Evolutionary conservation across 2,113 vertebrate genomes (phyloP).

Genomic region (Menidia beryllina): DNA sequence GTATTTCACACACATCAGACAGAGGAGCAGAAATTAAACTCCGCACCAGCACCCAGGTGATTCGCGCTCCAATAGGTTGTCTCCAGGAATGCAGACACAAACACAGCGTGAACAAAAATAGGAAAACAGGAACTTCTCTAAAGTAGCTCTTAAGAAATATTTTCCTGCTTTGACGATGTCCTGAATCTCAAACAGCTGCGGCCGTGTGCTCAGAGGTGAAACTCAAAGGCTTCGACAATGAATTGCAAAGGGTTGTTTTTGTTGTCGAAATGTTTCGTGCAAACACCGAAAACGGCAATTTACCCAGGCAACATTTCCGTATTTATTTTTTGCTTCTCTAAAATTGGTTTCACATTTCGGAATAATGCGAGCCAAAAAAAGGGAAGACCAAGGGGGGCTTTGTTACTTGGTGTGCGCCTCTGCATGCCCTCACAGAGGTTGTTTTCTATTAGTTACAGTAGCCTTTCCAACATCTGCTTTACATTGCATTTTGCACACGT

Average conservation of each 20-base stretch:
- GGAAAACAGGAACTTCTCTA: too few relatives aligned
- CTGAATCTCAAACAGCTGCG: background rate
- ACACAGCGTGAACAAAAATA: too few relatives aligned
- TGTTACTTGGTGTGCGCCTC: constrained; percentile 17
- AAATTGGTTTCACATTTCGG: background rate
- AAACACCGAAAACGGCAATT: background rate
- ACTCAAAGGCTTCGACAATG: too few relatives aligned
- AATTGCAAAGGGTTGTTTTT: background rate
- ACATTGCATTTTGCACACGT: constrained; percentile 28
- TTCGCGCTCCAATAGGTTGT: background rate
- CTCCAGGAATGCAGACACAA: background rate
- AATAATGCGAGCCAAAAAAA: background rate
- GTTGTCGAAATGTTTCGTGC: background rate
- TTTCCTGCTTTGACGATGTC: background rate
- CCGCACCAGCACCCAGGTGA: too few relatives aligned
- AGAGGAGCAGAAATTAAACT: too few relatives aligned
- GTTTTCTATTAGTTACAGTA: constrained; percentile 63
- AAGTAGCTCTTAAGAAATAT: background rate
- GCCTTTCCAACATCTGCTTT: constrained; percentile 63
- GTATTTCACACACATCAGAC: too few relatives aligned
- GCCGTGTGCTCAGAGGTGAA: too few relatives aligned
- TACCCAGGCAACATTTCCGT: background rate
- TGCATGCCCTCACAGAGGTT: constrained; percentile 22
- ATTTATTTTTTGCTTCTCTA: background rate
- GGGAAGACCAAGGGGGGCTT: background rate